phyloP scores from a whole-genome alignment of 2,113 vertebrate genomes.

The Epinephelus fuscoguttatus region DNA sequence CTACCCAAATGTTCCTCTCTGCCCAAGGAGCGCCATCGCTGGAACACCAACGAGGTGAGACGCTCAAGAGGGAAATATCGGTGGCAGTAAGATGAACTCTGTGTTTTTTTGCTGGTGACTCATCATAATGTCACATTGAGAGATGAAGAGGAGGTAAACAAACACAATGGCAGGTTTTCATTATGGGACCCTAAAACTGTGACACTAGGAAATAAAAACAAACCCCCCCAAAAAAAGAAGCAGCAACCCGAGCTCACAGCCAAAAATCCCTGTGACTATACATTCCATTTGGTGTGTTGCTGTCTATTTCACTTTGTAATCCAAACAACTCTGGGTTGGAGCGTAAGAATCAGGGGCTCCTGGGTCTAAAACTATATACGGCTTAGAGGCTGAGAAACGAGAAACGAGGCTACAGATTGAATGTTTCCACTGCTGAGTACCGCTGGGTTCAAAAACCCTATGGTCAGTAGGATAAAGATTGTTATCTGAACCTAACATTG shows the following conservation, averaged over 20 bases:
- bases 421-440: constrained; percentile 37
- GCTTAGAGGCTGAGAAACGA: constrained; percentile 44
- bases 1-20: constrained; percentile 99
- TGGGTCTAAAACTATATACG: constrained; percentile 44
- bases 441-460: constrained; percentile 26
- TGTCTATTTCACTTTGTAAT: constrained; percentile 58
- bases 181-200: constrained; percentile 67
- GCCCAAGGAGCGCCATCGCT: constrained; percentile 99
- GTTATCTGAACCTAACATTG: constrained; percentile 49
- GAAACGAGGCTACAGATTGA: constrained; percentile 50
- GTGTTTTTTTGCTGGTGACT: constrained; percentile 57
- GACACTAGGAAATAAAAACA: constrained; percentile 52
- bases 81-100: constrained; percentile 58
- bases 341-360: constrained; percentile 17
- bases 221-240: background rate
- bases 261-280: constrained; percentile 46
- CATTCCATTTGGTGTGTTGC: constrained; percentile 43
- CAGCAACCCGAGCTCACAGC: constrained; percentile 27
- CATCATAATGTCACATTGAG: constrained; percentile 75
- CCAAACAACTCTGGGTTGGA: constrained; percentile 48
- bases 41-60: constrained; percentile 99
- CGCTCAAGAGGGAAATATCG: constrained; percentile 61
- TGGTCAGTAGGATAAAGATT: constrained; percentile 56
- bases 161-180: constrained; percentile 67
- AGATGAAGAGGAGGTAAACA: constrained; percentile 73